Base-by-base conservation (phyloP, 2,888 invertebrate genomes). In the Nemapogon koenigi region DNA sequence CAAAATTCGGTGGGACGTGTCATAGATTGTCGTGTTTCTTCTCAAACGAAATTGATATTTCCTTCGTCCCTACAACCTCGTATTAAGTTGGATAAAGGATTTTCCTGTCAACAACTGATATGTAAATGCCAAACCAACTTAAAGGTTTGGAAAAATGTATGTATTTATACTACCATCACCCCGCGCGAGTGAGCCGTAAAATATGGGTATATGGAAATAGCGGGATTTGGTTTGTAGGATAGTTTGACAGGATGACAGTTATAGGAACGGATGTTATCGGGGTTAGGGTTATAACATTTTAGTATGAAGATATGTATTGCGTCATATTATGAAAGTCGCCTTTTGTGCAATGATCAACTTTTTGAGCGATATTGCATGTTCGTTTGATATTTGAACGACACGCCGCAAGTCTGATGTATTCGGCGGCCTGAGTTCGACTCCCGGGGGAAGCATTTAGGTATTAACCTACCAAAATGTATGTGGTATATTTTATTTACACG, bases 241-340 rank as follows among this genome's bases (percentile, higher is more conserved):
- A 64, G 63, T 72, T 70, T 75, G 76, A 78, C 76, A 72, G 64
- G 66, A 59, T 75, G 76, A 76, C 76, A 75, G 75, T 67, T 73
- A 72, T 69, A 63, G 57, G 56, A 58, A 52, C 51, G 48, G 50
- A 4, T 8, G 13, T 11, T 19, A n/a, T n/a, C 25, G 52, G 52
- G 6, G 22, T 8, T 22, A 22, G 22, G 22, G 22, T 22, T 22
- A 22, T 8, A 6, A 6, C 22, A 22, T 6, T 7, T 7, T 22
- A 22, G 6, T 6, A 22, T 22, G 22, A 7, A 22, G 22, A 10
- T 7, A 22, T 22, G 6, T 8, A 22, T 22, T 7, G 22, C 7
- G 22, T 8, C n/a, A n/a, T n/a, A n/a, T n/a, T n/a, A n/a, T n/a
- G n/a, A n/a, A n/a, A n/a, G n/a, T n/a, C n/a, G n/a, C n/a, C n/a